Base-by-base conservation (phyloP, 2,888 invertebrate species). In the Ariolimax columbianus region DNA sequence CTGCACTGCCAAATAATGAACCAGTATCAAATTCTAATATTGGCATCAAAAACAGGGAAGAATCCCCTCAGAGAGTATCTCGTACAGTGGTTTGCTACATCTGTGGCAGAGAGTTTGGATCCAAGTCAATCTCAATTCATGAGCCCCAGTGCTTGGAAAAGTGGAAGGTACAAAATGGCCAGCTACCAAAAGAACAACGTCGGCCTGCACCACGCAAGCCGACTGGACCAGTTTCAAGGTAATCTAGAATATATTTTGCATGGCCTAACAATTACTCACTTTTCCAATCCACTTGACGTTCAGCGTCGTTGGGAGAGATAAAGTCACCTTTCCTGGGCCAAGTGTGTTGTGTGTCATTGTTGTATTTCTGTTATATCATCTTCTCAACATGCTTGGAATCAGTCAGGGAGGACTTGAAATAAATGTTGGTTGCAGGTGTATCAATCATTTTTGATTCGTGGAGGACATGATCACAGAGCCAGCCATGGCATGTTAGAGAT, bases 81-180 rank as follows among this genome's bases (percentile, higher is more conserved):
- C 91, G 91, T 68, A 92, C 93, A 26, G 93, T 94, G 11, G 93
- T 94, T 84, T 96, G 96, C 91, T 95, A 95, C 91, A 95, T 96
- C 89, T 96, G 96, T 89, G 96, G 96, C 0, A 94, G 95, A 80
- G 95, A 95, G 90, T 96, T 96, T 90, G 96, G 96, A 51, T 95
- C 95, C 0, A 95, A 95, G 88, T 96, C 96, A 73, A 95, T 96
- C 36, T 94, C 94, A 77, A 95, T 96, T 84, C 96, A 96, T 92
- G 96, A 96, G 90, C 96, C 96, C 7, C 95, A 96, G 90, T 96
- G 96, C 90, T 91, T 96, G 83, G 95, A 95, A 88, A 96, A 96
- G 89, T 96, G 95, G 95, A 95, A 95, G 70, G 89, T 93, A 1
- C 95, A 95, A 89, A 96, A 96, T 91, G 94, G 95, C 30, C 94